Conservation (phyloP, 2,888 invertebrate genomes). For the Drosophila testacea region DNA sequence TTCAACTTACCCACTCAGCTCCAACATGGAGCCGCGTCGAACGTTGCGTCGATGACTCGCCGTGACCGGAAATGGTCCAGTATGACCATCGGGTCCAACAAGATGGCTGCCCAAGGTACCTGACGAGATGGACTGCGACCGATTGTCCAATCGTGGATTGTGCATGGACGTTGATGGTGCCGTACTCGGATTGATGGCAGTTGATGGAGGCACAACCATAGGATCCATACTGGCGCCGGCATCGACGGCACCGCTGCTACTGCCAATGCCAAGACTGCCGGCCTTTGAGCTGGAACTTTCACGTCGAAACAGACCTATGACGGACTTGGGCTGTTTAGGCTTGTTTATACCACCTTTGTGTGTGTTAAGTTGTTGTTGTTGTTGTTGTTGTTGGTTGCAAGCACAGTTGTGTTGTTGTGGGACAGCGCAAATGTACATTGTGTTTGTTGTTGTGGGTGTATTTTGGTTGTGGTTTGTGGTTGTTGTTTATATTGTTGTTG, state of each 20-base stretch:
- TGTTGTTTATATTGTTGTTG: conserved; percentile 26
- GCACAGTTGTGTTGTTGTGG: conserved; percentile 33
- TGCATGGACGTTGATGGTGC: conserved; percentile 72
- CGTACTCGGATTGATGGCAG: conserved; percentile 84
- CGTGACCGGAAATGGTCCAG: conserved; percentile 88
- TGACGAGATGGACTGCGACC: conserved; percentile 82
- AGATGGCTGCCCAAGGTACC: conserved; percentile 79
- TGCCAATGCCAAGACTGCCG: conserved; percentile 85
- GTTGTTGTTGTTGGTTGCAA: conserved; percentile 35
- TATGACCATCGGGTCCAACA: conserved; percentile 85
- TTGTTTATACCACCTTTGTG: conserved; percentile 92
- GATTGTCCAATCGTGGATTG: conserved; percentile 81
- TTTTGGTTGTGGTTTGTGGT: conserved; percentile 33
- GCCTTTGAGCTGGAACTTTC: conserved; percentile 90
- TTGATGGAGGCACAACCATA: conserved; percentile 73
- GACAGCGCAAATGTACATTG: too few species aligned
- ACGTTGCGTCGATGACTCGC: conserved; percentile 89
- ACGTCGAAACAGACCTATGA: conserved; percentile 94
- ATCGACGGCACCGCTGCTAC: conserved; percentile 84
- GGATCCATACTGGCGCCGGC: conserved; percentile 86
- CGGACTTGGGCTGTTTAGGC: conserved; percentile 93
- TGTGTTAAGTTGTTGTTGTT: conserved; percentile 19
- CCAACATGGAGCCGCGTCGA: conserved; percentile 93
- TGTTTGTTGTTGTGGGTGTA: conserved; percentile 23
- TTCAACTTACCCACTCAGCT: conserved; percentile 90